Percentiles rank a stretch among this genome's conserved stretches.
Conservation (phyloP, 2,797 vertebrate genomes). For the Loris lydekkerianus region DNA sequence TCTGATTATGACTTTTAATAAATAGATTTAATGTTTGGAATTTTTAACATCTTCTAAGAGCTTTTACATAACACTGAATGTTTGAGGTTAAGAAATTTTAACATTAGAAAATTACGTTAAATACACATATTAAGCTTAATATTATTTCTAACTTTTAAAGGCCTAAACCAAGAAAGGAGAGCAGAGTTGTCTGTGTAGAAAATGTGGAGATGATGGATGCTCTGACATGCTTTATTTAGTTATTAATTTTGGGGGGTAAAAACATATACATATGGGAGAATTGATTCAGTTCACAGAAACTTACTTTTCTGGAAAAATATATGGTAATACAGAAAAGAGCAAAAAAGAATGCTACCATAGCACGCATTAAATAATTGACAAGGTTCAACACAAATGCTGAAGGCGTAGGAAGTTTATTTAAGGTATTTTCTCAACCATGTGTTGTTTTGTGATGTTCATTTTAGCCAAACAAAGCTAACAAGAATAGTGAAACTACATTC, state of each 20-base stretch:
- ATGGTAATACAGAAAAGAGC: background rate
- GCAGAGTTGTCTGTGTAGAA: background rate
- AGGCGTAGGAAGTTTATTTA: background rate
- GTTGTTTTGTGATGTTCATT: background rate
- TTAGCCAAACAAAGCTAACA: background rate
- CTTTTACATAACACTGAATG: background rate
- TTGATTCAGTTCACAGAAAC: constrained; percentile 23
- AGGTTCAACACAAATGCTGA: background rate
- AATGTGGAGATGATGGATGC: background rate
- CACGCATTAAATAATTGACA: background rate
- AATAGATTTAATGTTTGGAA: background rate
- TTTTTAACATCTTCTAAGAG: background rate
- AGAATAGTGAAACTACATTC: background rate
- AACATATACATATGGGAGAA: background rate
- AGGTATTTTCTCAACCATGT: background rate
- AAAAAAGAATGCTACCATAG: background rate
- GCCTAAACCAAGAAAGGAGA: background rate
- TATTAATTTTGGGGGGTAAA: background rate
- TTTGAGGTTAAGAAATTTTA: constrained; percentile 54
- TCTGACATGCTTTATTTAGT: constrained; percentile 35
- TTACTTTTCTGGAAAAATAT: background rate
- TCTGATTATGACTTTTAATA: background rate
- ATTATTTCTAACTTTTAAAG: constrained; percentile 37
- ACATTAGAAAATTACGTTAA: constrained; percentile 19
- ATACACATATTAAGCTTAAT: background rate